Conservation (phyloP, 2,797 vertebrate genomes). For the Myotis myotis region DNA sequence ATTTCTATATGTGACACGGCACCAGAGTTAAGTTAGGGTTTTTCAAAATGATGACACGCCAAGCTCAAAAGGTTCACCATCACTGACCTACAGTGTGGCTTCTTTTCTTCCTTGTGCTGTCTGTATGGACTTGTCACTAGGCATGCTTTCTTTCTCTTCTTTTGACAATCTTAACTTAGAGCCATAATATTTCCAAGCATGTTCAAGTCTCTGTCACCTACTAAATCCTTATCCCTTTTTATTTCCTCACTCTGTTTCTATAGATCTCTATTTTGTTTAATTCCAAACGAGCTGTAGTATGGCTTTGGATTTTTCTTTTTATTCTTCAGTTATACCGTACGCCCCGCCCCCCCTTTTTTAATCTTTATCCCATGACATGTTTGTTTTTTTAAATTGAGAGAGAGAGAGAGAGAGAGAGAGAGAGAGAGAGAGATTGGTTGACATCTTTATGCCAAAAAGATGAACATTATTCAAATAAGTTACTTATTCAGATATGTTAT, state of each 20-base stretch:
- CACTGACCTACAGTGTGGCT: neutral
- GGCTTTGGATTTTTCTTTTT: neutral
- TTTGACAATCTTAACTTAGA: neutral
- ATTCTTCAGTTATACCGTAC: neutral
- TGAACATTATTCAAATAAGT: neutral
- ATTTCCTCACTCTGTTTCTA: neutral
- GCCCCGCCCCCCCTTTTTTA: neutral
- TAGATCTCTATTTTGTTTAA: neutral
- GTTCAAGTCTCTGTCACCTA: neutral
- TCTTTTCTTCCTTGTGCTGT: neutral
- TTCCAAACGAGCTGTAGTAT: neutral
- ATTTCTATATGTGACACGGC: too few species aligned
- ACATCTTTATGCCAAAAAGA: conserved; percentile 38
- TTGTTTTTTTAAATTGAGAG: neutral
- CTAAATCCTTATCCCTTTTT: neutral
- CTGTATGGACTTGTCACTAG: neutral
- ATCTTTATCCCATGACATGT: neutral
- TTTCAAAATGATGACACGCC: too few species aligned
- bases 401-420: neutral
- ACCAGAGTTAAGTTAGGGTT: too few species aligned
- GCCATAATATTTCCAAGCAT: neutral
- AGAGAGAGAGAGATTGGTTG: neutral
- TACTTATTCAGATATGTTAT: conserved; percentile 11
- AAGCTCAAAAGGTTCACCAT: too few species aligned
- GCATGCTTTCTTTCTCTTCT: neutral